Conservation (phyloP, 2,113 vertebrate genomes). For the Neomonachus schauinslandi region DNA sequence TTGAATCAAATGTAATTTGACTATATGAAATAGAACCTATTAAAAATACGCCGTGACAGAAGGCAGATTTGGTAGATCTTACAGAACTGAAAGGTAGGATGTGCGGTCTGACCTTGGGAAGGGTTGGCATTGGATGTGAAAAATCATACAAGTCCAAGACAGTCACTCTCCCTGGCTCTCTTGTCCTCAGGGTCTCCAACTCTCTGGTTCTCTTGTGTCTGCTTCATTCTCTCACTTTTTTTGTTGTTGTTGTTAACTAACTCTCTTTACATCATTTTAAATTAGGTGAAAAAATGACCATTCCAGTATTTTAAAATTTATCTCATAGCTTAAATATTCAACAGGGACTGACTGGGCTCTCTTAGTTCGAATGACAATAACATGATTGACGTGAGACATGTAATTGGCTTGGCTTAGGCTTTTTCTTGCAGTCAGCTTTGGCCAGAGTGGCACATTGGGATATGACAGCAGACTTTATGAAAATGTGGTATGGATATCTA, state of each 20-base stretch:
- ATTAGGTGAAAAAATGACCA: not conserved
- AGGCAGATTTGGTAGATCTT: not conserved
- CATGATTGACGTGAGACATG: not conserved
- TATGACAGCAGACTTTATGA: not conserved
- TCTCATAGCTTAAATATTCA: not conserved
- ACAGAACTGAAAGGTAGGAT: not conserved
- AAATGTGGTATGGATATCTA: not conserved
- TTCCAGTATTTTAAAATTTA: not conserved
- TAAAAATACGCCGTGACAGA: not conserved
- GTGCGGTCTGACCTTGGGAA: not conserved
- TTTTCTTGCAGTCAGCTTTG: constrained; percentile 25
- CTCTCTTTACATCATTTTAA: not conserved
- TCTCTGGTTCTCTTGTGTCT: not conserved
- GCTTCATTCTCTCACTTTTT: not conserved
- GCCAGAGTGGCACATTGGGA: not conserved
- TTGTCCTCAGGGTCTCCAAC: not conserved
- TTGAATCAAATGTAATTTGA: constrained; percentile 28
- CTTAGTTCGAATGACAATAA: not conserved
- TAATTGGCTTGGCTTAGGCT: not conserved
- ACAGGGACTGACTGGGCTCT: not conserved
- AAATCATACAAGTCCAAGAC: not conserved
- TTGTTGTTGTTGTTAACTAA: not conserved
- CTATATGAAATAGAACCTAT: not conserved
- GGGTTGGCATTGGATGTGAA: not conserved
- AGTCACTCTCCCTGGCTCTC: not conserved